phyloP scores from a whole-genome alignment of 2,888 invertebrate genomes.

The Romanomermis culicivorax region DNA sequence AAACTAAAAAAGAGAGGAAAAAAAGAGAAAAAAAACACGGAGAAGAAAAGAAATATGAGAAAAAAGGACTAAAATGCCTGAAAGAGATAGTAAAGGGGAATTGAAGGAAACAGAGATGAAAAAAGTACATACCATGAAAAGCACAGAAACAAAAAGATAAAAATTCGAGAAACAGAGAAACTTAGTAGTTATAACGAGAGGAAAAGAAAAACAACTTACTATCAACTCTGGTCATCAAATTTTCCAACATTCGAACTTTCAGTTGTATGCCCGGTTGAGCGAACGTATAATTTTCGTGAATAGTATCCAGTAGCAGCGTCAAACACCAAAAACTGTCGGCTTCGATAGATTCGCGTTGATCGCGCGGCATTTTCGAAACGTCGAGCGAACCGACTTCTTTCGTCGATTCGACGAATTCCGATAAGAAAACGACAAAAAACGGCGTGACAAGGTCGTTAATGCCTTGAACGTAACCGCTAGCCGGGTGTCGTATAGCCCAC shows the following conservation, averaged over 20 bases:
- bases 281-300: conserved; percentile 96
- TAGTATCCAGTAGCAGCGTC: conserved; percentile 86
- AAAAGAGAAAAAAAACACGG: too few species aligned
- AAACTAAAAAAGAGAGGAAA: too few species aligned
- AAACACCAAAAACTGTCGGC: conserved; percentile 98
- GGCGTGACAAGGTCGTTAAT: conserved; percentile 95
- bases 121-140: too few species aligned
- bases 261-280: conserved; percentile 97
- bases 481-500: conserved; percentile 97
- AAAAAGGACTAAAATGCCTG: too few species aligned
- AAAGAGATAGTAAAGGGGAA: too few species aligned
- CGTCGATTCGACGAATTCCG: conserved; percentile 57
- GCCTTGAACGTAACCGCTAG: conserved; percentile 96
- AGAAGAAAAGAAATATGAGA: too few species aligned
- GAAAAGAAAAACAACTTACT: too few species aligned
- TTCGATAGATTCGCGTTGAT: conserved; percentile 65
- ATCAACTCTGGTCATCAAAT: conserved; percentile 83
- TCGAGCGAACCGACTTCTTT: conserved; percentile 69
- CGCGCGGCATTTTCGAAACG: conserved; percentile 52
- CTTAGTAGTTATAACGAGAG: too few species aligned
- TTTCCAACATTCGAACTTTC: conserved; percentile 84
- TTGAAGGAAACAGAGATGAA: too few species aligned
- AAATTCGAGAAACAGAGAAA: too few species aligned
- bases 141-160: too few species aligned
- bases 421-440: conserved; percentile 94